These are phyloP conservation scores for Oryzias curvinotus DNA, from an alignment of 2,113 vertebrate species.

Conservation along the genomic window DNA sequence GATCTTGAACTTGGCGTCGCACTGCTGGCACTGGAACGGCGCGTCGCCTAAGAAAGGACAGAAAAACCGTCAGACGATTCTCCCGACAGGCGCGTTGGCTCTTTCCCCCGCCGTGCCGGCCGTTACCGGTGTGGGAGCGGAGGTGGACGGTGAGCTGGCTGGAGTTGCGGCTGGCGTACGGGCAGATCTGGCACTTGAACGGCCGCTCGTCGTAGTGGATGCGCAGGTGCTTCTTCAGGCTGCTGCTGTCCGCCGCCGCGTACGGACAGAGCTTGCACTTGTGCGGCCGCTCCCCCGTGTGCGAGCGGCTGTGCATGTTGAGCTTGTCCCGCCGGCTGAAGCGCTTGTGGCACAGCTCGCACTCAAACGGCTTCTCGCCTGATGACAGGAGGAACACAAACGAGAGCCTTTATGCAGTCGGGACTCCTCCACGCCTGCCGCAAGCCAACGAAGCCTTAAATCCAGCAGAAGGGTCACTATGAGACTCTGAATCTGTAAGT, in stretches of 20 bases:
- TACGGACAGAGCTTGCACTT: conserved; percentile 93
- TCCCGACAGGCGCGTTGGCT: too few relatives aligned
- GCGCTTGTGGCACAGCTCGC: conserved; percentile 91
- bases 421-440: too few relatives aligned
- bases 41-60: conserved; percentile 63
- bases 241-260: conserved; percentile 94
- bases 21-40: conserved; percentile 95
- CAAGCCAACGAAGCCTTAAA: too few relatives aligned
- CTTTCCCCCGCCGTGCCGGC: too few relatives aligned
- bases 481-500: too few relatives aligned
- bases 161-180: conserved; percentile 94
- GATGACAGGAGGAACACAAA: not conserved
- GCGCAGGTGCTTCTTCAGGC: conserved; percentile 93
- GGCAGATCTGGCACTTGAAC: conserved; percentile 97
- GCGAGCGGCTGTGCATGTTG: conserved; percentile 92
- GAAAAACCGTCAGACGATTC: not conserved
- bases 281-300: conserved; percentile 95
- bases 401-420: not conserved
- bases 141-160: conserved; percentile 98
- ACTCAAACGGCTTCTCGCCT: conserved; percentile 97
- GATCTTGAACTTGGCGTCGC: conserved; percentile 98
- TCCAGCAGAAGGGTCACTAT: too few relatives aligned
- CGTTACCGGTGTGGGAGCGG: conserved; percentile 85
- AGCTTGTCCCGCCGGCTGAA: conserved; percentile 96
- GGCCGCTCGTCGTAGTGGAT: conserved; percentile 94